Percentiles rank a stretch among this genome's conserved stretches.
Evolutionary conservation across 30 jellyfish, hydroid and myxozoan species (phyloP).

Genomic region (Catostylus mosaicus): DNA sequence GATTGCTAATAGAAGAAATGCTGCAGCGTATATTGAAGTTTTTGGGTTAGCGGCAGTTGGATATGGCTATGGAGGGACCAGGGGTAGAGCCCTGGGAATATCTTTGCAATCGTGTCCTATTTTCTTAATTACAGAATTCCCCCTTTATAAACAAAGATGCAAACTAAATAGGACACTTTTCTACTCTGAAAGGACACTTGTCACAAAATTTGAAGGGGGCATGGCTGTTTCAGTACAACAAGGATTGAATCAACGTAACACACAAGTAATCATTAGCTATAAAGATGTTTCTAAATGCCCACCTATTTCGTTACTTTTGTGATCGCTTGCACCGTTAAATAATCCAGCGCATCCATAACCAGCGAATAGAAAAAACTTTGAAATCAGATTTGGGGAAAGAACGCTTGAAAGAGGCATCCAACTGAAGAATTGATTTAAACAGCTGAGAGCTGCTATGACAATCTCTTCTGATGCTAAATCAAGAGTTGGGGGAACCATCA

Average conservation of each 20-base stretch:
- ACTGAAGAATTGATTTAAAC: conserved; percentile 74
- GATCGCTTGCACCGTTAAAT: conserved; percentile 50
- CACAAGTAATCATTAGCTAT: not conserved
- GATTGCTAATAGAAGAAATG: too few species aligned
- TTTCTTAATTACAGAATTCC: too few species aligned
- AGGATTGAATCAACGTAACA: not conserved
- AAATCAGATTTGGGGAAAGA: conserved; percentile 64
- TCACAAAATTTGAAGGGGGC: not conserved
- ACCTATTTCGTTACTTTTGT: conserved; percentile 71
- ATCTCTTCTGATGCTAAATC: conserved; percentile 80
- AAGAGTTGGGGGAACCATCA: conserved; percentile 28
- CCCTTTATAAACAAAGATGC: too few species aligned
- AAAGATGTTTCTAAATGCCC: conserved; percentile 9
- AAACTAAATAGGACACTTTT: too few species aligned
- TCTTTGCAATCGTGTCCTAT: too few species aligned
- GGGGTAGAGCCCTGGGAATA: too few species aligned
- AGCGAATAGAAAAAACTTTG: conserved; percentile 81
- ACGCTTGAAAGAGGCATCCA: conserved; percentile 92
- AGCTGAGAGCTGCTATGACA: conserved; percentile 71
- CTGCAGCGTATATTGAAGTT: too few species aligned
- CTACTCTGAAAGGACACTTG: too few species aligned
- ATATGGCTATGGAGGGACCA: too few species aligned
- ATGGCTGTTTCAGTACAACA: not conserved
- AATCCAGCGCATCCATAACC: conserved; percentile 71
- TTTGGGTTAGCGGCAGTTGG: too few species aligned